Conservation (phyloP, 2,888 invertebrate species). For the Sericinus montela region DNA sequence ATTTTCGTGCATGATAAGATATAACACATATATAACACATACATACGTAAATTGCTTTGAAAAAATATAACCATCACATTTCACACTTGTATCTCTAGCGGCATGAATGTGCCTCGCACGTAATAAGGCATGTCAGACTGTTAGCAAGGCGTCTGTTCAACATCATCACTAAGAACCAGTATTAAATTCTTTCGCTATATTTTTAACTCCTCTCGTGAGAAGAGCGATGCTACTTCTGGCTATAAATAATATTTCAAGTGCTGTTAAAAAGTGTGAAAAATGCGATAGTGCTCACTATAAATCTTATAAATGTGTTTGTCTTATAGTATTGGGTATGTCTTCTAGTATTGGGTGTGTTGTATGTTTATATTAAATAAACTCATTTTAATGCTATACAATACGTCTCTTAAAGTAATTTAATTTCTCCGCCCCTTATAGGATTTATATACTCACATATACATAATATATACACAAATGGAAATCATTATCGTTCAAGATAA, state of each 20-base stretch:
- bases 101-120: constrained; percentile 7
- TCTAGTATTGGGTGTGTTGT: too few relatives aligned
- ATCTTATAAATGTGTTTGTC: background rate
- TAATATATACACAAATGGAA: too few relatives aligned
- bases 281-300: background rate
- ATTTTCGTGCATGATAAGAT: too few relatives aligned
- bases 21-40: too few relatives aligned
- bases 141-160: constrained; percentile 13
- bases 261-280: constrained; percentile 5
- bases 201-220: constrained; percentile 9
- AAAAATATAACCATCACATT: constrained; percentile 16
- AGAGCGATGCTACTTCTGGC: constrained; percentile 11
- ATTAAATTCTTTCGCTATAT: constrained; percentile 17
- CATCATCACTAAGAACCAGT: constrained; percentile 17
- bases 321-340: too few relatives aligned
- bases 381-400: too few relatives aligned
- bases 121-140: constrained; percentile 18
- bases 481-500: too few relatives aligned
- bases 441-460: too few relatives aligned
- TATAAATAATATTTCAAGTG: constrained; percentile 18
- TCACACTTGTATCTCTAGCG: constrained; percentile 8
- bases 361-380: too few relatives aligned
- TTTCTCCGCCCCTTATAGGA: too few relatives aligned
- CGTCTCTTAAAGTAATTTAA: too few relatives aligned
- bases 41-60: too few relatives aligned